Conservation (phyloP, 2,888 invertebrate species). For the Belgica antarctica region DNA sequence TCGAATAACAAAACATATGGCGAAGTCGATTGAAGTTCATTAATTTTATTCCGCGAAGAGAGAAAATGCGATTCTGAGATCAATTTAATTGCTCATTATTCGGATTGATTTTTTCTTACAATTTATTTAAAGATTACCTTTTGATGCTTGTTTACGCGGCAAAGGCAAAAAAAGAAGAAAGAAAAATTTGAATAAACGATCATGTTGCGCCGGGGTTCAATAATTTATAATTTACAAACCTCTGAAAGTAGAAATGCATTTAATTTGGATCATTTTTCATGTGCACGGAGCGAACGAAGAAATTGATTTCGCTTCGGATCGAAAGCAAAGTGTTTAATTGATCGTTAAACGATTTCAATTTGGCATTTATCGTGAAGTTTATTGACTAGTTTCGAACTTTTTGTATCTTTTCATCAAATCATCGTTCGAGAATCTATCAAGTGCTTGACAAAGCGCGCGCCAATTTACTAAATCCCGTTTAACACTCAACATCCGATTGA, state of each 20-base stretch:
- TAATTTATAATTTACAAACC: slow-evolving; percentile 24
- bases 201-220: background rate
- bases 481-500: slow-evolving; percentile 16
- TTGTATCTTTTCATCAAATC: background rate
- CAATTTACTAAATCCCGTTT: slow-evolving; percentile 16
- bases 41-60: background rate
- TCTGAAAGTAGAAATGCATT: slow-evolving; percentile 4
- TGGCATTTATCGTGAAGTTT: background rate
- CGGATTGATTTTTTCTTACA: slow-evolving; percentile 27
- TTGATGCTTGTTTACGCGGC: background rate
- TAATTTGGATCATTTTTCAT: slow-evolving; percentile 17
- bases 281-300: background rate
- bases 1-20: slow-evolving; percentile 14
- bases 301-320: background rate
- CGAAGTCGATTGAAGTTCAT: slow-evolving; percentile 33
- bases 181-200: slow-evolving; percentile 11
- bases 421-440: slow-evolving; percentile 18
- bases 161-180: background rate
- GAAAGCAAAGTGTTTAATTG: slow-evolving; percentile 30
- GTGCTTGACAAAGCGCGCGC: slow-evolving; percentile 26
- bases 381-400: background rate
- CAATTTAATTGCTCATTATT: slow-evolving; percentile 31
- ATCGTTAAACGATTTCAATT: slow-evolving; percentile 3
- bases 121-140: slow-evolving; percentile 1
- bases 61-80: background rate